A percentile compares a stretch with the other conserved stretches of the same genome.
Conservation (phyloP, 2,797 vertebrate genomes). For the Mormyrops boulengeri region DNA sequence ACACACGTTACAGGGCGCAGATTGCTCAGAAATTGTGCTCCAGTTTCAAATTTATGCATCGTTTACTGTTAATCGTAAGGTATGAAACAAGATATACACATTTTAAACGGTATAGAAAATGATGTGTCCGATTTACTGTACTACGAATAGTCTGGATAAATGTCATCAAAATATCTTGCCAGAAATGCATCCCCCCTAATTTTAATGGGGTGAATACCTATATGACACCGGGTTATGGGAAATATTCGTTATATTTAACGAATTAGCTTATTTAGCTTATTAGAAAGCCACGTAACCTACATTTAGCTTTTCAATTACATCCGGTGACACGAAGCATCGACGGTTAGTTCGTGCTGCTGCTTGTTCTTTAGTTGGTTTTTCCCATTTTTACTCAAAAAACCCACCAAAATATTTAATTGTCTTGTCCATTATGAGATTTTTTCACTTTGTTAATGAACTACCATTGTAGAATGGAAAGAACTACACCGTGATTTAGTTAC, state of each 20-base stretch:
- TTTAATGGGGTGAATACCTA: not conserved
- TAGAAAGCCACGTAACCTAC: not conserved
- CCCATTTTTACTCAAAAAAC: not conserved
- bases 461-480: not conserved
- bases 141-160: not conserved
- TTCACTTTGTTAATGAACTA: not conserved
- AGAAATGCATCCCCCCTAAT: not conserved
- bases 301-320: not conserved
- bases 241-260: not conserved
- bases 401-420: not conserved
- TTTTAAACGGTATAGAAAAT: not conserved
- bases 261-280: not conserved
- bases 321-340: conserved; percentile 4
- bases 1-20: not conserved
- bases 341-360: not conserved
- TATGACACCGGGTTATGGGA: not conserved
- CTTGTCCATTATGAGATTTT: not conserved
- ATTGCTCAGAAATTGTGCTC: not conserved
- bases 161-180: not conserved
- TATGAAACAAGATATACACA: not conserved
- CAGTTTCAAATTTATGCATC: not conserved
- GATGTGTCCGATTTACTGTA: not conserved
- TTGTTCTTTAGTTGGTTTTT: not conserved
- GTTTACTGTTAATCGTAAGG: not conserved
- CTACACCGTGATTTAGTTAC: not conserved